A percentile compares a stretch with the other conserved stretches of the same genome.
Evolutionary conservation across 1,140 invertebrate species (phyloP).

Genomic region (Pantala flavescens): DNA sequence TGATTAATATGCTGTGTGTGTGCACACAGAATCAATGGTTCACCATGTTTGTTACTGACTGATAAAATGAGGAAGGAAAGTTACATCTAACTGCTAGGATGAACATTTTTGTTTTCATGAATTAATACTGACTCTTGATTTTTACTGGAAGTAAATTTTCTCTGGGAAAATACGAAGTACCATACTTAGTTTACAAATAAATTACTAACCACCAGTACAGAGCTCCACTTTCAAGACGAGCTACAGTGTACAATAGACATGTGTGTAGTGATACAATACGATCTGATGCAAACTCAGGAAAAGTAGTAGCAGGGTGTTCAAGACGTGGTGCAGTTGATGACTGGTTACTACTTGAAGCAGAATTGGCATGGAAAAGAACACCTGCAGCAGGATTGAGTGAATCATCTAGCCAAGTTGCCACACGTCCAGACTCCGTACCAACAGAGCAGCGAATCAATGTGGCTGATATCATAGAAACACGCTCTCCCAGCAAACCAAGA

Average conservation of each 20-base stretch:
- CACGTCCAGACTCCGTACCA: conserved; percentile 71
- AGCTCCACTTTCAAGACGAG: conserved; percentile 76
- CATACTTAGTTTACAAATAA: too few species aligned
- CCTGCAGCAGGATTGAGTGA: conserved; percentile 58
- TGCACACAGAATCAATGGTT: too few species aligned
- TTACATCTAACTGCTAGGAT: too few species aligned
- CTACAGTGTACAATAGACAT: conserved; percentile 88
- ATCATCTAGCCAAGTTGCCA: conserved; percentile 84
- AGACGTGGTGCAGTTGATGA: conserved; percentile 45
- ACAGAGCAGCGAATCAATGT: conserved; percentile 70
- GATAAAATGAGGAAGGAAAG: too few species aligned
- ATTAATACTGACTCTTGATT: too few species aligned
- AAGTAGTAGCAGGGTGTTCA: conserved; percentile 77
- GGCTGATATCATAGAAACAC: conserved; percentile 61
- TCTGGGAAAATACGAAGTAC: too few species aligned
- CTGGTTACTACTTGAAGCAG: not conserved
- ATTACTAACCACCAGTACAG: conserved; percentile 92
- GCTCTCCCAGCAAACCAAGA: conserved; percentile 57
- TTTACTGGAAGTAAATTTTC: too few species aligned
- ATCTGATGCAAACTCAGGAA: conserved; percentile 75
- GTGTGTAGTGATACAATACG: conserved; percentile 75
- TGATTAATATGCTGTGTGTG: too few species aligned
- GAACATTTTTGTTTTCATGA: too few species aligned
- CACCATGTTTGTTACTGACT: too few species aligned
- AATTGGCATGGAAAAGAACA: not conserved